Evolutionary conservation across 2,888 invertebrate genomes (phyloP), one percentile per base, ranked within the genome.

Genomic region (Aphodius granarius): DNA sequence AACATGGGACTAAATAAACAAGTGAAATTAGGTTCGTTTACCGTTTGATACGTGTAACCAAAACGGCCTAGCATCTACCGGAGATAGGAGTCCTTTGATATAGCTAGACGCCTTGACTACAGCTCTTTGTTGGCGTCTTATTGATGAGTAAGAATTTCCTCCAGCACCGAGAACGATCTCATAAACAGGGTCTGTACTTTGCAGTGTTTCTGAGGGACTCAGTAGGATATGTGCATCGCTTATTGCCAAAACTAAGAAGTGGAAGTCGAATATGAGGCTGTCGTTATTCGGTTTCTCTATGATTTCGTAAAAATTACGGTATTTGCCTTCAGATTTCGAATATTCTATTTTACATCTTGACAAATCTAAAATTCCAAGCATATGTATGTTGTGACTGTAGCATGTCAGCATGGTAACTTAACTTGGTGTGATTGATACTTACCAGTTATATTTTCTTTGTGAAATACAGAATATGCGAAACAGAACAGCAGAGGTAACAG

Each of bases 161-260:
- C 93, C 94, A 6, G 93, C 94, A 9, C 94, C 94, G 20, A 94
- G 89, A 73, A 93, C 93, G 68, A 94, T 91, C 87, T 94, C 93
- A 85, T 94, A 94, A 0, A 92, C 92, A 0, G 90, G 88, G 81
- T 91, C 92, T 0, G 76, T 80, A 1, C 82, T 78, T 0, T 86
- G 82, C 0, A 92, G 89, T 4, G 82, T 84, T 0, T 87, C 83
- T 0, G 88, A 88, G 0, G 91, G 87, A 0, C 93, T 90, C 6
- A 94, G 84, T 19, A 93, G 84, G 66, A 94, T 92, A 81, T 94
- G 94, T 0, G 93, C 94, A 83, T 94, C 92, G 83, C 91, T 92
- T 0, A 88, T 84, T 0, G 92, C 92, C 79, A 92, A 86, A 21
- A 94, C 92, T 0, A 91, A 91, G 73, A 94, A 89, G 82, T 93